Conservation (phyloP, 1,140 invertebrate genomes). For the Leptopilina clavipes region DNA sequence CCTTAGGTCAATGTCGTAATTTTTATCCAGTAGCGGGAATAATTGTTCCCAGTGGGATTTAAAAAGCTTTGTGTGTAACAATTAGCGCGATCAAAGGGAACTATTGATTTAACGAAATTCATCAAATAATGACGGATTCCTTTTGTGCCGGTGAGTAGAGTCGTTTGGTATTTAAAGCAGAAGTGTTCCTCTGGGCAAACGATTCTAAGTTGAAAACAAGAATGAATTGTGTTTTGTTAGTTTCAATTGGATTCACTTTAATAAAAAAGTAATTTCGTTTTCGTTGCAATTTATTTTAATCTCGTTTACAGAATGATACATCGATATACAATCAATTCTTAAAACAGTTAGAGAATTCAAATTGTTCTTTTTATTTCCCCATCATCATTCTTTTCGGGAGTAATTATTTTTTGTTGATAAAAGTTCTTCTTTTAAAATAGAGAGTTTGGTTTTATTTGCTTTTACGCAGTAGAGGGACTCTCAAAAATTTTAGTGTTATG, state of each 20-base stretch:
- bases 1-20: slow-evolving; percentile 4
- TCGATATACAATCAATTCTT: slow-evolving; percentile 9
- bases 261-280: slow-evolving; percentile 20
- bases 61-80: slow-evolving; percentile 26
- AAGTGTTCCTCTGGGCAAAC: slow-evolving; percentile 1
- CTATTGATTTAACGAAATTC: slow-evolving; percentile 1
- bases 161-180: not conserved
- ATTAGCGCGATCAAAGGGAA: slow-evolving; percentile 16
- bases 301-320: not conserved
- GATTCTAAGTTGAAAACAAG: slow-evolving; percentile 10
- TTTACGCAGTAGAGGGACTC: not conserved
- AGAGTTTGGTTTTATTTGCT: not conserved
- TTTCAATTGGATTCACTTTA: not conserved
- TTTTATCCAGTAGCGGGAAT: not conserved
- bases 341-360: not conserved
- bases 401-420: not conserved
- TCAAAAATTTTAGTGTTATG: slow-evolving; percentile 13
- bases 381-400: not conserved
- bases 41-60: not conserved
- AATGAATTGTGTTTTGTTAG: slow-evolving; percentile 12
- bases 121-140: slow-evolving; percentile 21
- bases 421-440: slow-evolving; percentile 13
- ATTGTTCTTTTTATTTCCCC: not conserved
- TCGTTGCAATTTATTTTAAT: not conserved
- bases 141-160: not conserved